Evolutionary conservation across 2,888 invertebrate species (phyloP), one percentile per base, ranked within the genome.

Genomic region (Zaprionus obscuricornis): DNA sequence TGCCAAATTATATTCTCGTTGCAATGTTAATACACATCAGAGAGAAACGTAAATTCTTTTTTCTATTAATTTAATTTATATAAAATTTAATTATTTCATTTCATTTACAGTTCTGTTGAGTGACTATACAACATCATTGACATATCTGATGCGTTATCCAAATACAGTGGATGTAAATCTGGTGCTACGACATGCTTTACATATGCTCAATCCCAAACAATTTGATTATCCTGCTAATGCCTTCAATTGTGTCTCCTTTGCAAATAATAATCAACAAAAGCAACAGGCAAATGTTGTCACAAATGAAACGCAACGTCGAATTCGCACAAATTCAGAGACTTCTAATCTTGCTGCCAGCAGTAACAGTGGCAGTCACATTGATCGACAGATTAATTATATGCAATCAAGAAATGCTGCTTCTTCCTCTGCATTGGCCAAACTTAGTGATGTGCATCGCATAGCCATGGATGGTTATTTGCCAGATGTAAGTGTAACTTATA

Each of bases 11-110:
- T 78, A 92, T 96, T 43, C 92, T 96, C 70, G 92, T 96, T 5
- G 94, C 96, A 10, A 94, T 96, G 94, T 89, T 96, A 39, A 91
- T 95, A 39, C 93, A 94, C 27, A 93, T 96, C 68, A 90, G 95
- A 60, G 92, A 92, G 69, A 92, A 93, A 58, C 88, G 96, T 95
- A 87, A 92, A 94, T 76, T 37, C 4, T 29, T 11, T 42, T 31
- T 43, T 5, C 14, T 11, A 2, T 6, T 10, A 2, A 20, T 27
- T 40, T 42, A 20, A 20, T 40, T 18, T 7, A n/a, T 33, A 10
- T 17, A 7, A 11, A 33, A 13, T 3, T n/a, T n/a, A n/a, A n/a
- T n/a, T n/a, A n/a, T n/a, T n/a, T n/a, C n/a, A n/a, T n/a, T n/a
- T 8, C 13, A 3, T 16, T 70, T 76, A 34, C 43, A 94, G 93